A percentile compares a stretch with the other conserved stretches of the same genome.
These are phyloP conservation scores for Pardalotus punctatus DNA, from an alignment of 2,113 vertebrate species.

Conservation along the genomic window DNA sequence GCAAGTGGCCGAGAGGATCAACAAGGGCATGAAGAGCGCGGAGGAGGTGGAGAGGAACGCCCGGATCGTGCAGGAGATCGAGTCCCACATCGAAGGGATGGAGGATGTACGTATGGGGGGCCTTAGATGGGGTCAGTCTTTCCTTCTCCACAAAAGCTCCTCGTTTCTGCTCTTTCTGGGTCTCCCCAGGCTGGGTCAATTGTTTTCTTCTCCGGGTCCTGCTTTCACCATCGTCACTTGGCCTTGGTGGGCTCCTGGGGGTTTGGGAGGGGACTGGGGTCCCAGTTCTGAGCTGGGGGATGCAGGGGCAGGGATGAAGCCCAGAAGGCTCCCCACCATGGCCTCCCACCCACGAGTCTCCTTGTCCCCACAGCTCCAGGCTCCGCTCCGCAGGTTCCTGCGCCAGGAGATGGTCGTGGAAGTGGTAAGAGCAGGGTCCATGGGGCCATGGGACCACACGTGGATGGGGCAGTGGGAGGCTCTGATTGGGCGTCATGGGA, in stretches of 20 bases:
- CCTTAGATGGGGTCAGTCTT: fast-evolving
- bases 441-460: fast-evolving
- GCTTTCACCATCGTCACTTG: neutral
- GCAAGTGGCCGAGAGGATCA: slow-evolving; percentile 93
- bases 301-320: neutral
- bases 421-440: slow-evolving; percentile 78
- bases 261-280: neutral
- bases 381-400: slow-evolving; percentile 91
- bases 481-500: fast-evolving
- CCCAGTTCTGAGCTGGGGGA: fast-evolving
- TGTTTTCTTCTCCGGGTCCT: neutral
- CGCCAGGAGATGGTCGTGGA: slow-evolving; percentile 98
- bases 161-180: neutral
- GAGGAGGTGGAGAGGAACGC: slow-evolving; percentile 94
- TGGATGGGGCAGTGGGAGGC: neutral
- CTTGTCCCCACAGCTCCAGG: slow-evolving; percentile 83
- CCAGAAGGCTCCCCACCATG: fast-evolving
- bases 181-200: neutral
- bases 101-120: slow-evolving; percentile 81
- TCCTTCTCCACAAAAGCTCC: neutral
- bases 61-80: slow-evolving; percentile 95
- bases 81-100: slow-evolving; percentile 96
- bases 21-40: slow-evolving; percentile 91
- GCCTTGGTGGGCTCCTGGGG: neutral
- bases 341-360: fast-evolving